Evolutionary conservation across 2,797 vertebrate genomes (phyloP).

Genomic region (Echeneis naucrates): DNA sequence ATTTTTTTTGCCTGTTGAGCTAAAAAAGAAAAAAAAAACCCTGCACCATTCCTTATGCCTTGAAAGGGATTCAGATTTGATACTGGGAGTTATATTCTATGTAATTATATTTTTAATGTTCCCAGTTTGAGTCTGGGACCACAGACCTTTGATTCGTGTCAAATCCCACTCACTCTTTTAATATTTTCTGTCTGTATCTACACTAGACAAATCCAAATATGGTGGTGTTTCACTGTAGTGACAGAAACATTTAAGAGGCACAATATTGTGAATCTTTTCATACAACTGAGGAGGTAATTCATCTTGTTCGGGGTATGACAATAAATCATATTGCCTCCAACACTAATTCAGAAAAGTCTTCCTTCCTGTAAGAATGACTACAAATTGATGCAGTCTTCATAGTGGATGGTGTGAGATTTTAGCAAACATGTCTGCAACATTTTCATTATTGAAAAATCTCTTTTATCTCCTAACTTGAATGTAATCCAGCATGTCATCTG

Average conservation of each 20-base stretch:
- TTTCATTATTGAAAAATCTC: conserved; percentile 18
- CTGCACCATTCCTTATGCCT: not conserved
- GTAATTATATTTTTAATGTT: not conserved
- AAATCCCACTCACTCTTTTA: not conserved
- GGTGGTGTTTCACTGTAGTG: conserved; percentile 9
- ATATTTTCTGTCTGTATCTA: not conserved
- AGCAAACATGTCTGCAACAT: conserved; percentile 22
- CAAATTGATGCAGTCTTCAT: conserved; percentile 39
- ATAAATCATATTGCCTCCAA: conserved; percentile 15
- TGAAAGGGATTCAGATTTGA: conserved; percentile 2
- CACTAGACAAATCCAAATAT: not conserved
- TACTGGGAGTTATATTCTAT: not conserved
- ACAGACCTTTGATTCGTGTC: not conserved
- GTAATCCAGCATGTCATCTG: conserved; percentile 29
- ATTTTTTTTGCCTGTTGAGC: conserved; percentile 29
- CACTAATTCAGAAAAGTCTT: conserved; percentile 15
- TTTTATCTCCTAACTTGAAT: conserved; percentile 22
- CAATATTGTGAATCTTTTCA: conserved; percentile 37
- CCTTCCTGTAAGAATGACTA: conserved; percentile 38
- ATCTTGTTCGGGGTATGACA: conserved; percentile 17
- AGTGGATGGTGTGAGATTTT: conserved; percentile 21
- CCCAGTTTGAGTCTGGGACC: not conserved
- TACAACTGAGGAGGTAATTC: conserved; percentile 31
- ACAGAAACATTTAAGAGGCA: not conserved
- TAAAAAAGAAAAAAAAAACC: conserved; percentile 14